Evolutionary conservation across 2,888 invertebrate species (phyloP), one percentile per base, ranked within the genome.

Genomic region (Lasioglossum calceatum): DNA sequence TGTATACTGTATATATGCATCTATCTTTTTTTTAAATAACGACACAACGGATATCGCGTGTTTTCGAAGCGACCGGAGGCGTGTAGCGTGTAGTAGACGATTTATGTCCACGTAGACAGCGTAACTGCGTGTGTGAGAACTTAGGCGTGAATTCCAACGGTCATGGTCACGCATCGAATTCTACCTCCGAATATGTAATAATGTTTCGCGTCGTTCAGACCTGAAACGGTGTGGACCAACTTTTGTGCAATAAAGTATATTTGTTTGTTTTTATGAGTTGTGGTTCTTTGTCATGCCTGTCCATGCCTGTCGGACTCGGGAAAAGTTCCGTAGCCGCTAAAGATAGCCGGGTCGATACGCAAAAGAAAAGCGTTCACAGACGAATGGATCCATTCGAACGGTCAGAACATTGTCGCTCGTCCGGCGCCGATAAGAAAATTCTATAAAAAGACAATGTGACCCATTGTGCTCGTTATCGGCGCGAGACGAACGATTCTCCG

Each of bases 161-260:
- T 77, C 54, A 16, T 44, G 50, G 23, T 71, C 27, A 74, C 73
- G 77, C 36, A 61, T n/a, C 54, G 27, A 85, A 86, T 74, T 70
- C 86, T 86, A 87, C 79, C 86, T 87, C 82, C 73, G 50, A 79
- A 74, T 77, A 27, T 27, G 27, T 27, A 80, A 67, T 16, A 32
- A 54, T 19, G 67, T 70, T 70, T 39, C 39, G 10, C 10, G 27
- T 84, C 39, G n/a, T 72, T 72, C 67, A 54, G 61, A 39, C 72
- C 19, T 27, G 36, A 27, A 79, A 83, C 36, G 8, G 78, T 76
- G 72, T 85, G 85, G 75, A 78, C 67, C 76, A 86, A 78, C 75
- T 50, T 70, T 58, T 72, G 36, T 78, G 75, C 27, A 87, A 87
- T 87, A 86, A 86, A 87, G 64, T 79, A 74, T 74, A 86, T 81